Conservation (phyloP, 1,140 invertebrate genomes). For the Drosophila nebulosa region DNA sequence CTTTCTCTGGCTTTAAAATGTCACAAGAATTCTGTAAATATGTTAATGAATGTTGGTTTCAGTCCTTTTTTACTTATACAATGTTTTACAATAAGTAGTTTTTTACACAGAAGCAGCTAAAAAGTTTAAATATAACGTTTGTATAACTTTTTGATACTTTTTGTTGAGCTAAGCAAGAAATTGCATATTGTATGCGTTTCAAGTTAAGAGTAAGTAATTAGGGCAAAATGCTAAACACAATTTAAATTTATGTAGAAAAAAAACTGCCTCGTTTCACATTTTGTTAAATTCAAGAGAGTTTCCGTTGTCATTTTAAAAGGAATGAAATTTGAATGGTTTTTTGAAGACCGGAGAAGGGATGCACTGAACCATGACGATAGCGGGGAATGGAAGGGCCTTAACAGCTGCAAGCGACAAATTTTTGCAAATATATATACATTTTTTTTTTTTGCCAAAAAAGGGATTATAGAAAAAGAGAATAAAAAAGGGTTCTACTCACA, state of each 20-base stretch:
- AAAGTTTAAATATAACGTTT: too few relatives aligned
- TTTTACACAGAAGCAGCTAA: too few relatives aligned
- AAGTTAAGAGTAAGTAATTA: constrained; percentile 10
- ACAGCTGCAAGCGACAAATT: constrained; percentile 38
- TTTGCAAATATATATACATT: constrained; percentile 33
- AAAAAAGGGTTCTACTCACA: constrained; percentile 25
- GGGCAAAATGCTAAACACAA: constrained; percentile 24
- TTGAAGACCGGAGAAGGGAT: neutral
- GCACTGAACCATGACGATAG: constrained; percentile 32
- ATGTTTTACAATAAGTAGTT: too few relatives aligned
- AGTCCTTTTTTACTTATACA: too few relatives aligned
- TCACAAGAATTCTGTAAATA: too few relatives aligned
- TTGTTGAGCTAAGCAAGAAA: neutral
- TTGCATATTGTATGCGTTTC: neutral
- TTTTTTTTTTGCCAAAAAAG: constrained; percentile 15
- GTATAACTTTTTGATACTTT: neutral
- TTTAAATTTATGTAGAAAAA: constrained; percentile 36
- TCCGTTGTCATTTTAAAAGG: constrained; percentile 18
- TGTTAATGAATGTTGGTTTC: too few relatives aligned
- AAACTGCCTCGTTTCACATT: constrained; percentile 23
- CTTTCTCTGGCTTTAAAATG: too few relatives aligned
- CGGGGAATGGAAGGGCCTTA: neutral
- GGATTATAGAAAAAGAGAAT: constrained; percentile 20
- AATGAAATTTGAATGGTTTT: constrained; percentile 47
- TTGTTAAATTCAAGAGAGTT: constrained; percentile 20